Base-by-base conservation (phyloP, 2,797 vertebrate species). In the Philypnodon macrostomus region DNA sequence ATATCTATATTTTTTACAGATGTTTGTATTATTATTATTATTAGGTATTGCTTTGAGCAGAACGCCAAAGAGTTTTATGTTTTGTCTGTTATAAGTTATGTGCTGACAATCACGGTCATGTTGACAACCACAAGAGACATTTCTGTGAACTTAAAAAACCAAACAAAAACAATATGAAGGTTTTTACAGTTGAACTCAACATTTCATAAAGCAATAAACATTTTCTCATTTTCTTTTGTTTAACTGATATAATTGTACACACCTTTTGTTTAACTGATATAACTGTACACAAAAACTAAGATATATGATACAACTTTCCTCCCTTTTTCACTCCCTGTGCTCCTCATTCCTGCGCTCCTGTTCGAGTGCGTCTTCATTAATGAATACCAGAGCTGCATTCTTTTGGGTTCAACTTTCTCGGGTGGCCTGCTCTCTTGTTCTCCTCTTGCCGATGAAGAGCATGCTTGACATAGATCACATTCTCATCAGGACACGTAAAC, bases 1-100 rank as follows among this genome's bases (percentile, higher is more conserved):
- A 67, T 62, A 67, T 94, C 93, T 95, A 94, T 95, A 95, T 95
- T 94, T 95, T 93, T 83, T 93, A 92, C 92, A 92, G 79, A 93
- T 92, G 89, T 93, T 90, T 92, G 87, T 94, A 64, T 77, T 81
- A 89, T 92, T 92, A 68, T 88, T 83, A n/a, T n/a, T n/a, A n/a
- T 84, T 81, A 83, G 75, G 73, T 81, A 83, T 58, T 67, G 73
- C 85, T 80, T 81, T 85, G 76, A 84, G 81, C 75, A 58, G 71
- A 70, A 92, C 85, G 91, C 94, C 94, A 96, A 98, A 96, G 93
- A 91, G 80, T 88, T 85, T 33, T 70, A 66, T 88, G 91, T 90
- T 90, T 3, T 23, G 87, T 70, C 90, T 92, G 86, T 93, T 91
- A 26, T 94, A 95, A 93, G 70, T 86, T 85, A 80, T 86, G 78